A percentile compares a stretch with the other conserved stretches of the same genome.
Conservation (phyloP, 2,888 invertebrate genomes). For the Troilus luridus region DNA sequence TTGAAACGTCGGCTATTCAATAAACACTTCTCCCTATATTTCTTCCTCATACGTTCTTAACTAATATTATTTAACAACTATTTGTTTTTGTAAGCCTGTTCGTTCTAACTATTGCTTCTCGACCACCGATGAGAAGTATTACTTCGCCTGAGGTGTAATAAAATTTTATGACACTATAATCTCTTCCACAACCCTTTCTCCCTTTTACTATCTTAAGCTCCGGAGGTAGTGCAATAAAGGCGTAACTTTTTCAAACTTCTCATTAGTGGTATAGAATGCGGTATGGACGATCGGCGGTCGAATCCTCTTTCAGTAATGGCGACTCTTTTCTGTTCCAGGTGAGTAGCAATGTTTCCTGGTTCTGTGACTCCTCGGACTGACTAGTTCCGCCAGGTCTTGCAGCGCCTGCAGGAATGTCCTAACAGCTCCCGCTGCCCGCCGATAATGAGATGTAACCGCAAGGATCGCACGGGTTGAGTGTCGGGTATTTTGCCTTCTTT, state of each 20-base stretch:
- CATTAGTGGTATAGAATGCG: not conserved
- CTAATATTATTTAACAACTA: too few relatives aligned
- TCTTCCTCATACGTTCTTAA: too few relatives aligned
- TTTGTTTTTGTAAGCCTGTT: not conserved
- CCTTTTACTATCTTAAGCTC: not conserved
- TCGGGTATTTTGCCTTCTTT: not conserved
- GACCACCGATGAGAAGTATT: not conserved
- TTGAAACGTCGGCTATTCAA: too few relatives aligned
- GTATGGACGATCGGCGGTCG: not conserved
- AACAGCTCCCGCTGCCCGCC: not conserved
- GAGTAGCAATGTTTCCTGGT: slow-evolving; percentile 31
- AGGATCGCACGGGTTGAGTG: not conserved
- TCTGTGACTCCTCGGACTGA: not conserved
- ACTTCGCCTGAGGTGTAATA: not conserved
- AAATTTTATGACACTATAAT: not conserved
- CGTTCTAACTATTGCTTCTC: not conserved
- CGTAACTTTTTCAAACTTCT: not conserved
- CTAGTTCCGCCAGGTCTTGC: slow-evolving; percentile 19
- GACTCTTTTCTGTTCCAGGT: slow-evolving; percentile 9
- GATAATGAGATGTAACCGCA: slow-evolving; percentile 22
- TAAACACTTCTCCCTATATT: too few relatives aligned
- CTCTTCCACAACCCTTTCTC: not conserved
- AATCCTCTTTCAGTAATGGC: not conserved
- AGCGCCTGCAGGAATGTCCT: slow-evolving; percentile 1
- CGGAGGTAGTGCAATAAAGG: not conserved